Evolutionary conservation across 2,888 invertebrate species (phyloP).

Genomic region (Acholoe squamosa): DNA sequence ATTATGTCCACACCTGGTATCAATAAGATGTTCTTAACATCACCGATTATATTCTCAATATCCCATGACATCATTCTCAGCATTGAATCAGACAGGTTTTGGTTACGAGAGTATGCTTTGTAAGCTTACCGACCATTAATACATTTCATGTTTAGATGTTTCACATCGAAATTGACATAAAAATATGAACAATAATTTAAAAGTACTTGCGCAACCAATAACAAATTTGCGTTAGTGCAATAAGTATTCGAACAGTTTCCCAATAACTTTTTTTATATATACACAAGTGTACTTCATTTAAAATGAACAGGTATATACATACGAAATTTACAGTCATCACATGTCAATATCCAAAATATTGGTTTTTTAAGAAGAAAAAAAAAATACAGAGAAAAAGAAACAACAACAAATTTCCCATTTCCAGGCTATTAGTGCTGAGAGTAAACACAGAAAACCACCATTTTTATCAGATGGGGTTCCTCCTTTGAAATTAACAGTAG

Average conservation of each 20-base stretch:
- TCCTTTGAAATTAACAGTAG: too few relatives aligned
- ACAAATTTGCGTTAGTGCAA: conserved; percentile 12
- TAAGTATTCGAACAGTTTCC: conserved; percentile 7
- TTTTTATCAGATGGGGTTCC: too few relatives aligned
- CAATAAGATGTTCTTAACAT: not conserved
- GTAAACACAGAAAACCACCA: too few relatives aligned
- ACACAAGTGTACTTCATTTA: not conserved
- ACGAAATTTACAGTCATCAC: not conserved
- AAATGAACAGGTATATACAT: not conserved
- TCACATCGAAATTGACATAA: conserved; percentile 34
- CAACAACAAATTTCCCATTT: too few relatives aligned
- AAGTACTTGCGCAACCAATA: not conserved
- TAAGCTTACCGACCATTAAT: not conserved
- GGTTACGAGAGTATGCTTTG: not conserved
- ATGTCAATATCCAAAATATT: not conserved
- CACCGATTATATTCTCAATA: not conserved
- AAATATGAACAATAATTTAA: conserved; percentile 37
- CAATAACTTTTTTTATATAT: not conserved
- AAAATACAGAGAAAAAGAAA: not conserved
- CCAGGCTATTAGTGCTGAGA: too few relatives aligned
- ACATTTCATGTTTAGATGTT: not conserved
- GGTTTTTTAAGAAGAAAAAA: not conserved
- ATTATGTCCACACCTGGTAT: not conserved
- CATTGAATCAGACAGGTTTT: not conserved
- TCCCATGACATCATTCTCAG: not conserved